A percentile compares a stretch with the other conserved stretches of the same genome.
These are phyloP conservation scores for Myxocyprinus asiaticus DNA, from an alignment of 2,113 vertebrate species.

Conservation along the genomic window DNA sequence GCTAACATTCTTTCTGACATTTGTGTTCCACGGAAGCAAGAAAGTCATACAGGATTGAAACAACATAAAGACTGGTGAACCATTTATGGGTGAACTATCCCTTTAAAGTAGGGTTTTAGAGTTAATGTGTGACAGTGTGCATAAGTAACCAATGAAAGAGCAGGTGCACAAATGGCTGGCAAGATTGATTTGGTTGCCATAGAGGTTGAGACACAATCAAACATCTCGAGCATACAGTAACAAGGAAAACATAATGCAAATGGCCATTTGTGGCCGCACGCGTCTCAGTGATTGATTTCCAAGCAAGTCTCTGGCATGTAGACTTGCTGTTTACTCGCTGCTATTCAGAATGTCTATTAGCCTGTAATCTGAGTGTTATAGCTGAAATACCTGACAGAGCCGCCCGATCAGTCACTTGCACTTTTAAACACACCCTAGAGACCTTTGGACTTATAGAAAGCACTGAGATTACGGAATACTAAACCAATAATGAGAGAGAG, in stretches of 20 bases:
- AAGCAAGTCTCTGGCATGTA: slow-evolving; percentile 53
- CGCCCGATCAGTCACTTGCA: slow-evolving; percentile 52
- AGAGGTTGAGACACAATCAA: slow-evolving; percentile 31
- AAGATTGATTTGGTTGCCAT: slow-evolving; percentile 23
- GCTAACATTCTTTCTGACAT: too few species aligned
- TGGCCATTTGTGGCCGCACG: slow-evolving; percentile 23
- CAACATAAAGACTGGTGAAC: too few species aligned
- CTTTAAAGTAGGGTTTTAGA: slow-evolving; percentile 13
- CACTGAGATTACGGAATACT: slow-evolving; percentile 45
- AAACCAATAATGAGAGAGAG: slow-evolving; percentile 40
- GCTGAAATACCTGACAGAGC: slow-evolving; percentile 51
- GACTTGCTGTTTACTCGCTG: slow-evolving; percentile 61
- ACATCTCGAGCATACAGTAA: slow-evolving; percentile 16
- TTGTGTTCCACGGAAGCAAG: too few species aligned
- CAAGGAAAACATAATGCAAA: slow-evolving; percentile 30
- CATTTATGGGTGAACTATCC: too few species aligned
- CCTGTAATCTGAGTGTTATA: slow-evolving; percentile 61
- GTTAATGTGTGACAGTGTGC: slow-evolving; percentile 19
- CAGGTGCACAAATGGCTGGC: slow-evolving; percentile 29
- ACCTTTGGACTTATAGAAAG: slow-evolving; percentile 60
- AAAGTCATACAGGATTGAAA: too few species aligned
- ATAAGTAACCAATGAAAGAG: slow-evolving; percentile 11
- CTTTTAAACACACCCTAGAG: slow-evolving; percentile 55
- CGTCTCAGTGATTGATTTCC: slow-evolving; percentile 52
- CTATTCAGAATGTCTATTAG: slow-evolving; percentile 57